A percentile compares a stretch with the other conserved stretches of the same genome.
These are phyloP conservation scores for Betta splendens DNA, from an alignment of 2,797 vertebrate genomes.

Conservation along the genomic window DNA sequence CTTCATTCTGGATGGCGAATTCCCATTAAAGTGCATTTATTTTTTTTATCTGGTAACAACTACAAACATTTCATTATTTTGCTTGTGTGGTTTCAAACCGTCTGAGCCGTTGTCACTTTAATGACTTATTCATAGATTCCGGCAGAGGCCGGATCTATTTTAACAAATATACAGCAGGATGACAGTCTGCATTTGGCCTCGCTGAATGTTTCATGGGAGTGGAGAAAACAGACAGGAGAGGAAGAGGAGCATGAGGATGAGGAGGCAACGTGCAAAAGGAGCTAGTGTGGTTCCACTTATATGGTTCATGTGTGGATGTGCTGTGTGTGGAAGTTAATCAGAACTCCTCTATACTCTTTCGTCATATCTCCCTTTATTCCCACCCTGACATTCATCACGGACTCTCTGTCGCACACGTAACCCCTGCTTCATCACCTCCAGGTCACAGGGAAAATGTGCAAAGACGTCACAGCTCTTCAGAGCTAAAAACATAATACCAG, in stretches of 20 bases:
- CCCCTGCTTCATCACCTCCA: no score
- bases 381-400: no score
- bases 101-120: constrained; percentile 36
- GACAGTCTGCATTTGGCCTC: constrained; percentile 55
- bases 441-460: no score
- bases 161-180: constrained; percentile 49
- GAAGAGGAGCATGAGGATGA: neutral
- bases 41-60: neutral
- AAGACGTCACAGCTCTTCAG: no score
- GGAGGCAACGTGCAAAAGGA: neutral
- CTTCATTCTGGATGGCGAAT: constrained; percentile 30
- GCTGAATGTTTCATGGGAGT: constrained; percentile 56
- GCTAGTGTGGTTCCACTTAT: neutral
- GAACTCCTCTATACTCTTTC: no score
- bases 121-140: constrained; percentile 66
- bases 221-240: constrained; percentile 18
- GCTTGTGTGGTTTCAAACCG: constrained; percentile 31
- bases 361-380: no score
- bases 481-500: no score
- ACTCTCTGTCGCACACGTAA: no score
- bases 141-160: constrained; percentile 46
- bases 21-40: constrained; percentile 22
- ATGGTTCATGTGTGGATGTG: no score
- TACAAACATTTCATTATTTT: constrained; percentile 31
- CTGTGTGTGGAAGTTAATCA: no score